Evolutionary conservation across 2,888 invertebrate species (phyloP), one percentile per base, ranked within the genome.

Genomic region (Caenorhabditis sp.): DNA sequence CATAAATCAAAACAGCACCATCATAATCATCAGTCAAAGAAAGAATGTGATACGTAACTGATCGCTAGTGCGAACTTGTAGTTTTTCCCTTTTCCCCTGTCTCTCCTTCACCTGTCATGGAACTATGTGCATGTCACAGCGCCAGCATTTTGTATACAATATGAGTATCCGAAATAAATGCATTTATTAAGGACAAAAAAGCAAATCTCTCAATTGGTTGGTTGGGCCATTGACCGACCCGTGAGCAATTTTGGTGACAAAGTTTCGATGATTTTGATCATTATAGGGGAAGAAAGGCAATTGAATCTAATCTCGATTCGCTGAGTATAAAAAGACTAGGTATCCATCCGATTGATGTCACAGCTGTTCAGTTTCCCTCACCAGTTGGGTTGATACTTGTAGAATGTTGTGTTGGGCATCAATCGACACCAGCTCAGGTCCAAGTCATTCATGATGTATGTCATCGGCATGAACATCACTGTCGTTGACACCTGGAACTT

Each of bases 371-470:
- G n/a, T n/a, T n/a, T n/a, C 60, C 24, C 44, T 80, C 71, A 84
- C 88, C 88, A 88, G 44, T 50, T 83, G 1, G 88, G 88, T 58
- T 88, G 88, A 53, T 81, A 88, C 40, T 74, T 76, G 18, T 82
- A 77, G 35, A 88, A 82, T 0, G 83, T 80, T 8, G 83, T 80
- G 65, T 86, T 80, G 47, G 83, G 82, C 68, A 79, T 78, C 58
- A 88, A 82, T 9, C 81, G 74, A 53, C 88, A 88, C 90, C 90
- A 90, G 47, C 87, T 88, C 32, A 85, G 47, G 77, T 90, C 89
- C 74, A 91, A 60, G 70, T 90, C 86, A 61, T 89, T 85, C 82
- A 88, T 86, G 32, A 87, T 85, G 47, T 82, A 86, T 22, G 87
- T 86, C 89, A 90, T 89, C 35, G 88, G 89, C 18, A 87, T 68